A percentile compares a stretch with the other conserved stretches of the same genome.
These are phyloP conservation scores for Nettapus auritus DNA, from an alignment of 2,113 vertebrate genomes.

Conservation along the genomic window DNA sequence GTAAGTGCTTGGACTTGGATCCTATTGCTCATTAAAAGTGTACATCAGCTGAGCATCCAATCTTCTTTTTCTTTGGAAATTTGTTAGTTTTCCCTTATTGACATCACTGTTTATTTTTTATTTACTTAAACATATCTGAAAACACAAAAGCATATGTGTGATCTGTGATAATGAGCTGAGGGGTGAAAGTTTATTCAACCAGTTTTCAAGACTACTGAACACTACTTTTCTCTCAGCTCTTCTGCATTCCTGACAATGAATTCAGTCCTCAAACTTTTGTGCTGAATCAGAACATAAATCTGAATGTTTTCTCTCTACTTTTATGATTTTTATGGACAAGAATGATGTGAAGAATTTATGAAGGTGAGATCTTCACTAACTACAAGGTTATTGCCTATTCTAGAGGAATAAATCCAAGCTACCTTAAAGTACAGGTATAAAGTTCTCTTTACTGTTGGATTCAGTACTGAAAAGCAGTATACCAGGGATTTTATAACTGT, in stretches of 20 bases:
- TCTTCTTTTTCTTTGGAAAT: not conserved
- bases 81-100: not conserved
- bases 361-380: conserved; percentile 63
- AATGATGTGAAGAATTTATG: conserved; percentile 71
- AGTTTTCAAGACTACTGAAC: not conserved
- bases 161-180: not conserved
- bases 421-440: conserved; percentile 37
- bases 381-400: conserved; percentile 62
- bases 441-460: conserved; percentile 35
- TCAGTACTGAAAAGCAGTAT: conserved; percentile 35
- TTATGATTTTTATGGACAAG: conserved; percentile 48
- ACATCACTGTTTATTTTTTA: not conserved
- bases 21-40: not conserved
- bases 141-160: accelerated
- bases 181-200: accelerated
- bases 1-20: not conserved
- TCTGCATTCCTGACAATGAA: not conserved
- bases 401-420: conserved; percentile 68
- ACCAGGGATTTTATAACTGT: conserved; percentile 17
- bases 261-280: conserved; percentile 55
- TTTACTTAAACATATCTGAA: not conserved
- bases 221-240: not conserved
- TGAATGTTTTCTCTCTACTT: conserved; percentile 35
- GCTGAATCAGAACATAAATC: conserved; percentile 65
- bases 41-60: not conserved